A percentile compares a stretch with the other conserved stretches of the same genome.
phyloP scores from a whole-genome alignment of 2,888 invertebrate genomes.

The Bellardia bayeri region DNA sequence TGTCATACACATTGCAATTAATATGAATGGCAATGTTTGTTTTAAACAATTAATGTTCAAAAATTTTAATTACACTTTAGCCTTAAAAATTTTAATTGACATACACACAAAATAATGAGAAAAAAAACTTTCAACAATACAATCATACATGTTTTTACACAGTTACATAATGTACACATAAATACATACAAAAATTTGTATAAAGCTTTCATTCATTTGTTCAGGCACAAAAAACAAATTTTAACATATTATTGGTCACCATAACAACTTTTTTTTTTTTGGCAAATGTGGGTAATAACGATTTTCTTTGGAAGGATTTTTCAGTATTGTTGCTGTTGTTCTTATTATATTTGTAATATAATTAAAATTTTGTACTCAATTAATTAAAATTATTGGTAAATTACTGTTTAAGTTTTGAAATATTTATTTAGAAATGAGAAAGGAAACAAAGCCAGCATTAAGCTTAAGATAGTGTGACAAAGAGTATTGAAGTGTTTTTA shows the following conservation, averaged over 20 bases:
- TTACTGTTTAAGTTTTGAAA: slow-evolving; percentile 9
- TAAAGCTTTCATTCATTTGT: slow-evolving; percentile 3
- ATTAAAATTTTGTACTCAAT: slow-evolving; percentile 63
- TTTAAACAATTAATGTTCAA: slow-evolving; percentile 47
- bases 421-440: neutral
- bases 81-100: slow-evolving; percentile 55
- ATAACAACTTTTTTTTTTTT: slow-evolving; percentile 44
- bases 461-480: neutral
- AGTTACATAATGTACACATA: neutral
- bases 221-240: slow-evolving; percentile 7
- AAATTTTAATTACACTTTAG: slow-evolving; percentile 53
- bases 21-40: neutral
- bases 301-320: neutral
- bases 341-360: slow-evolving; percentile 22
- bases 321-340: slow-evolving; percentile 3
- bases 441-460: no score
- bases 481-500: neutral
- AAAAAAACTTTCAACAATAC: neutral
- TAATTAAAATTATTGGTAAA: slow-evolving; percentile 65
- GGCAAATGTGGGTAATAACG: slow-evolving; percentile 22
- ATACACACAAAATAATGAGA: neutral
- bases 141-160: neutral
- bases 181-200: neutral
- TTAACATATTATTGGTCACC: slow-evolving; percentile 50
- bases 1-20: slow-evolving; percentile 3